Conservation (phyloP, 2,888 invertebrate species). For the Stenolophus ochropezus region DNA sequence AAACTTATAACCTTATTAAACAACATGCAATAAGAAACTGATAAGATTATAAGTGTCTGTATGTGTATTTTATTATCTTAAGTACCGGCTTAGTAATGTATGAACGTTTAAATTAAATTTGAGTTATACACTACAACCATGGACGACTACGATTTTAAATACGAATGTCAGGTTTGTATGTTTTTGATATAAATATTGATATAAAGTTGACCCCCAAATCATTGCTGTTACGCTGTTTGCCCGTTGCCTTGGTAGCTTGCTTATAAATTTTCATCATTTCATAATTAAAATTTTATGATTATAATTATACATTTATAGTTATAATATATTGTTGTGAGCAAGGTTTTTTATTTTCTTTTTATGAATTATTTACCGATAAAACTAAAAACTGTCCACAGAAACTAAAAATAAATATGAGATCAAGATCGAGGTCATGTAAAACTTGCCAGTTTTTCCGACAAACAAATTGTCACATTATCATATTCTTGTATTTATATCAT, state of each 20-base stretch:
- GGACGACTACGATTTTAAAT: constrained; percentile 78
- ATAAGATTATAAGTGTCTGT: constrained; percentile 20
- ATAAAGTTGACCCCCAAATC: neutral
- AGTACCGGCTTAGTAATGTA: constrained; percentile 18
- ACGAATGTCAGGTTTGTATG: constrained; percentile 79
- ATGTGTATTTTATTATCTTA: constrained; percentile 6
- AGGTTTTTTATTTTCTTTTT: no score
- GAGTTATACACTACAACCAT: constrained; percentile 66
- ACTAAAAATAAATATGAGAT: constrained; percentile 48
- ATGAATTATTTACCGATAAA: no score
- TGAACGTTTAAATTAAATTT: neutral
- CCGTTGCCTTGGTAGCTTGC: neutral
- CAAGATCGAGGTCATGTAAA: constrained; percentile 50
- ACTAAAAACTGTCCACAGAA: neutral
- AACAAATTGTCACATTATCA: neutral
- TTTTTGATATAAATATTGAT: neutral
- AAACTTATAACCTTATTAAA: constrained; percentile 28
- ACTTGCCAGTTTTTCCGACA: neutral
- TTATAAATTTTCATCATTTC: neutral
- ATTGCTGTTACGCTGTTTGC: neutral
- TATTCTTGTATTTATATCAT: neutral
- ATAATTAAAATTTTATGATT: neutral
- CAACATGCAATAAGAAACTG: neutral
- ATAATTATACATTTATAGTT: neutral
- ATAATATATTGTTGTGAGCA: neutral